These are phyloP conservation scores for Nowickia ferox DNA, from an alignment of 2,888 invertebrate genomes.

Conservation along the genomic window DNA sequence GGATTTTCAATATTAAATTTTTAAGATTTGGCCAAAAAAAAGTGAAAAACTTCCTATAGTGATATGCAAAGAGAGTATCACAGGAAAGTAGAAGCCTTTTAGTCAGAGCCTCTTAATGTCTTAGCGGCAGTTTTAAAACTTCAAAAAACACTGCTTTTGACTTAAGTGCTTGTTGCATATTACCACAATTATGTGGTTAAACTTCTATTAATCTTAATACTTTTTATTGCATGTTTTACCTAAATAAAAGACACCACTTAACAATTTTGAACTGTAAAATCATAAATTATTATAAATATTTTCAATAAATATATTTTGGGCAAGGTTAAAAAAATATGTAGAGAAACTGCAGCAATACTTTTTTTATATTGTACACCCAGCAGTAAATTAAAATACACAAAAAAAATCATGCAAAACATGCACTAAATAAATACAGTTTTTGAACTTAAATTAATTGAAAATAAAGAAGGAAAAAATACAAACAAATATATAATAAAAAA, in stretches of 20 bases:
- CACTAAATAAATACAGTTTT: slow-evolving; percentile 60
- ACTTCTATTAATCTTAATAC: not conserved
- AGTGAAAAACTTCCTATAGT: too few relatives aligned
- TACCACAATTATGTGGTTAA: not conserved
- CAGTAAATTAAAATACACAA: slow-evolving; percentile 6
- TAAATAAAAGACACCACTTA: not conserved
- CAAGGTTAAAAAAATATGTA: slow-evolving; percentile 33
- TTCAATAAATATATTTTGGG: slow-evolving; percentile 13
- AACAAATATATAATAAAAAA: not conserved
- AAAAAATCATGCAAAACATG: slow-evolving; percentile 27
- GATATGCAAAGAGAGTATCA: too few relatives aligned
- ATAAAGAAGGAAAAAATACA: not conserved
- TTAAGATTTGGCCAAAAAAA: too few relatives aligned
- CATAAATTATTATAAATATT: not conserved
- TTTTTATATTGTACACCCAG: not conserved
- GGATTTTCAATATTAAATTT: too few relatives aligned
- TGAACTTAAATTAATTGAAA: slow-evolving; percentile 56
- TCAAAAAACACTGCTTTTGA: too few relatives aligned
- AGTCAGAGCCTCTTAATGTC: too few relatives aligned
- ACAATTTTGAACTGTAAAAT: slow-evolving; percentile 52
- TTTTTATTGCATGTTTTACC: slow-evolving; percentile 24
- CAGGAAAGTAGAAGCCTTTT: too few relatives aligned
- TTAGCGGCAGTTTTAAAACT: too few relatives aligned
- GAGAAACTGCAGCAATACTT: not conserved
- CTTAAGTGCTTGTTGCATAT: too few relatives aligned